These are phyloP conservation scores for Petrolisthes cinctipes DNA, from an alignment of 2,888 invertebrate genomes.

Conservation along the genomic window DNA sequence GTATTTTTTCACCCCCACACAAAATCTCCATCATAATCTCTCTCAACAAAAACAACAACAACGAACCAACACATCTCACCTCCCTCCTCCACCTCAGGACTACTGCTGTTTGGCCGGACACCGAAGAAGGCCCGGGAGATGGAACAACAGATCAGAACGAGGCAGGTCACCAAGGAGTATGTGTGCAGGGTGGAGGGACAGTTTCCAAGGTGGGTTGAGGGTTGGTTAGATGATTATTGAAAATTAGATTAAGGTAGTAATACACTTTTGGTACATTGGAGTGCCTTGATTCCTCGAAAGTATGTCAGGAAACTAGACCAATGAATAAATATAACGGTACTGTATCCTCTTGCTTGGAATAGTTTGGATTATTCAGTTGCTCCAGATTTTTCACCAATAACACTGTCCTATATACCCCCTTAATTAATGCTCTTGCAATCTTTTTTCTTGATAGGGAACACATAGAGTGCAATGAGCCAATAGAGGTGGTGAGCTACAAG, in stretches of 20 bases:
- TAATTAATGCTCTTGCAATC: too few species aligned
- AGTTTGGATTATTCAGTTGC: too few species aligned
- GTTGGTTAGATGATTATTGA: neutral
- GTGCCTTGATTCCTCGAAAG: too few species aligned
- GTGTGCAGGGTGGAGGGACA: constrained; percentile 94
- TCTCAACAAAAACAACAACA: too few species aligned
- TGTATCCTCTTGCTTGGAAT: too few species aligned
- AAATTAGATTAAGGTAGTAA: neutral
- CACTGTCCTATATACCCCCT: too few species aligned
- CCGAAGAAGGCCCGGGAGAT: constrained; percentile 93
- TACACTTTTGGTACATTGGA: too few species aligned
- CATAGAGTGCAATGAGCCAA: constrained; percentile 88
- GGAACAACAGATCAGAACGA: constrained; percentile 93
- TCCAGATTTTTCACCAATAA: neutral
- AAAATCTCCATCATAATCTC: too few species aligned
- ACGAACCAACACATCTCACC: neutral
- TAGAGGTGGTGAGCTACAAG: constrained; percentile 94
- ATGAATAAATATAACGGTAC: too few species aligned
- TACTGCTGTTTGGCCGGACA: constrained; percentile 92
- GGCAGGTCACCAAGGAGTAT: constrained; percentile 94
- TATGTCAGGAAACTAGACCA: too few species aligned
- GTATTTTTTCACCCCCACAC: too few species aligned
- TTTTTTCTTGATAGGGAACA: constrained; percentile 75
- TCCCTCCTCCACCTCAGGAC: constrained; percentile 72
- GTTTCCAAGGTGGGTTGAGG: constrained; percentile 85